These are phyloP conservation scores for Achatina immaculata DNA, from an alignment of 1,140 invertebrate species.

Conservation along the genomic window DNA sequence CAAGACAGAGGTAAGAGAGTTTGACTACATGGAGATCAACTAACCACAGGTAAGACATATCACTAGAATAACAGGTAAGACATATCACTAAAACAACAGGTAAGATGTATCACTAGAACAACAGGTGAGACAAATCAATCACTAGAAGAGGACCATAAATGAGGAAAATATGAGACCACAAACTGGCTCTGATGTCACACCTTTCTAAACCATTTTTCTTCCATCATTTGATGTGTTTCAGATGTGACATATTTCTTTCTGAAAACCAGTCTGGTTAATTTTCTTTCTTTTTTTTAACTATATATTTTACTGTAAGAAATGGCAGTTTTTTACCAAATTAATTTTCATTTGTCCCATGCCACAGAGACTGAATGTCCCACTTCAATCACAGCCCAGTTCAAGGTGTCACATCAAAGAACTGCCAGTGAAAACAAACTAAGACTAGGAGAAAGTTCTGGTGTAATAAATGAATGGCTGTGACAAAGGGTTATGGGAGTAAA, in stretches of 20 bases:
- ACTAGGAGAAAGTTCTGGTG: background rate
- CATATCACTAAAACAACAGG: too few species aligned
- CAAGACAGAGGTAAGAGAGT: too few species aligned
- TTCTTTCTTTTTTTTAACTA: too few species aligned
- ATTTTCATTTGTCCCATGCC: background rate
- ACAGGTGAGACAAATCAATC: too few species aligned
- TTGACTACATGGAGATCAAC: too few species aligned
- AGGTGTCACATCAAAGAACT: constrained; percentile 7
- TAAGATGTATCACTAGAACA: too few species aligned
- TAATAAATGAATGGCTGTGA: background rate
- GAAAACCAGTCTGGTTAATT: background rate
- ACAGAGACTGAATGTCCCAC: background rate
- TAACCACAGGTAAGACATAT: too few species aligned
- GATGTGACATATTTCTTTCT: too few species aligned
- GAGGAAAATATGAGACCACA: background rate
- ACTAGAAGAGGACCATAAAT: too few species aligned
- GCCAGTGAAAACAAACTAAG: background rate
- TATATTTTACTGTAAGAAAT: background rate
- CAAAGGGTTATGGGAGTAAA: background rate
- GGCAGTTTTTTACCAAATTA: background rate
- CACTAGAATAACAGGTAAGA: too few species aligned
- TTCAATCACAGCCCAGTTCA: too few species aligned
- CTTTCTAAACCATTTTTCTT: background rate
- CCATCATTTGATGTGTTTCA: too few species aligned
- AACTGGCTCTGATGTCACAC: constrained; percentile 6